Evolutionary conservation across 2,888 invertebrate genomes (phyloP).

Genomic region (Anarsia innoxiella): DNA sequence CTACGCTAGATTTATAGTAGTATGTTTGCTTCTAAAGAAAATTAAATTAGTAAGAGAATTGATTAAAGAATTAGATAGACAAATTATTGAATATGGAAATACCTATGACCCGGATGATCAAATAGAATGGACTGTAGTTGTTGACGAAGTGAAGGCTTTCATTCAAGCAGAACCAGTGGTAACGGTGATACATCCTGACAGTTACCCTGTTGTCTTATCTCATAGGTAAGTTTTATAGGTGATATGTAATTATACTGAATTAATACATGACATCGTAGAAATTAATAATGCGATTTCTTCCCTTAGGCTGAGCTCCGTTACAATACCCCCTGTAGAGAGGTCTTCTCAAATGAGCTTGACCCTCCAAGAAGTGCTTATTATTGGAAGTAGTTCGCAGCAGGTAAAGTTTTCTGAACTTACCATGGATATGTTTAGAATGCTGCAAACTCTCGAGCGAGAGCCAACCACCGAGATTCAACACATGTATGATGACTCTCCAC

Average conservation of each 20-base stretch:
- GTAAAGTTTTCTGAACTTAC: slow-evolving; percentile 97
- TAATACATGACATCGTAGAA: not conserved
- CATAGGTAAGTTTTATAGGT: slow-evolving; percentile 78
- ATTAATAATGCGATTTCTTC: no score
- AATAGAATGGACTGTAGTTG: slow-evolving; percentile 94
- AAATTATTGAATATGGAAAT: slow-evolving; percentile 95
- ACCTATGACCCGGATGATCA: slow-evolving; percentile 98
- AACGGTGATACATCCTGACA: slow-evolving; percentile 90
- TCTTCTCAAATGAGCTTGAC: slow-evolving; percentile 89
- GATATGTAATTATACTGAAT: not conserved
- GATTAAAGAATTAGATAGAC: slow-evolving; percentile 92
- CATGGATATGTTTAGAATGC: slow-evolving; percentile 98
- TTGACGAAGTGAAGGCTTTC: slow-evolving; percentile 96
- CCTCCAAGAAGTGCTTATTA: slow-evolving; percentile 94
- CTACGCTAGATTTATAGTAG: slow-evolving; percentile 97
- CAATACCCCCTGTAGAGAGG: slow-evolving; percentile 91
- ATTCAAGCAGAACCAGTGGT: slow-evolving; percentile 94
- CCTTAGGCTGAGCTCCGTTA: slow-evolving; percentile 87
- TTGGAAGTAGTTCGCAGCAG: slow-evolving; percentile 95
- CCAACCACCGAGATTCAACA: slow-evolving; percentile 88
- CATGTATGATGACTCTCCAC: slow-evolving; percentile 67
- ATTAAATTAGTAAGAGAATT: slow-evolving; percentile 94
- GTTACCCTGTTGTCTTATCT: slow-evolving; percentile 88
- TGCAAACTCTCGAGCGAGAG: slow-evolving; percentile 95
- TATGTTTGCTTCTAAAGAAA: slow-evolving; percentile 93